Base-by-base conservation (phyloP, 2,797 vertebrate species). In the Melanotaenia trifasciata region DNA sequence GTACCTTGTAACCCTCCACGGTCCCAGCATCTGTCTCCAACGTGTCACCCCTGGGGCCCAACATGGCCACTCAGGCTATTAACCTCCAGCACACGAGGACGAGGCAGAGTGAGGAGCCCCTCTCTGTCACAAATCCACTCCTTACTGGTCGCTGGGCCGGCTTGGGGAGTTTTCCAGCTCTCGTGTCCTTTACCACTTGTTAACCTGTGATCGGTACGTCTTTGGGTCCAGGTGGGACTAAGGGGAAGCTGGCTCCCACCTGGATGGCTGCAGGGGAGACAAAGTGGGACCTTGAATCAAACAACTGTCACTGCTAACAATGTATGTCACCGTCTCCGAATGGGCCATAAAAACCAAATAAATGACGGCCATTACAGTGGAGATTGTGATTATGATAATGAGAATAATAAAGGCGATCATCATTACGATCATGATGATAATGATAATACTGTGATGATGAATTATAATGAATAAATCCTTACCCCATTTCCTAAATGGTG, bases 321-420 rank as follows among this genome's bases (percentile, higher is more conserved):
- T 88, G 87, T 84, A 83, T 93, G 91, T 91, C 90, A 89, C 67
- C 80, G 60, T 83, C 88, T 87, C 74, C 30, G 86, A 90, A 89
- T 91, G 90, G 90, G 89, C 90, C 87, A 93, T 94, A 92, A 94
- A 93, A 85, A 78, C 84, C 87, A 86, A 91, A 92, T 92, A 90
- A 86, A 93, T 91, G 91, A 90, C 83, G 82, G 84, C 87, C 89
- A 89, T 93, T 92, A 88, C 87, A 74, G 81, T 85, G 86, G 87
- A 92, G 92, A 93, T 90, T 91, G 92, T 92, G 92, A 93, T 93
- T 91, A 93, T 93, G 91, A 94, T 94, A 94, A 94, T 94, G 93
- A 92, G 89, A 92, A 94, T 94, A 95, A 94, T 94, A 93, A 94
- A 92, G 93, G 84, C 89, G 85, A 90, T 93, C 89, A 93, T 94